Conservation (phyloP, 2,113 vertebrate genomes). For the Cacatua alba region DNA sequence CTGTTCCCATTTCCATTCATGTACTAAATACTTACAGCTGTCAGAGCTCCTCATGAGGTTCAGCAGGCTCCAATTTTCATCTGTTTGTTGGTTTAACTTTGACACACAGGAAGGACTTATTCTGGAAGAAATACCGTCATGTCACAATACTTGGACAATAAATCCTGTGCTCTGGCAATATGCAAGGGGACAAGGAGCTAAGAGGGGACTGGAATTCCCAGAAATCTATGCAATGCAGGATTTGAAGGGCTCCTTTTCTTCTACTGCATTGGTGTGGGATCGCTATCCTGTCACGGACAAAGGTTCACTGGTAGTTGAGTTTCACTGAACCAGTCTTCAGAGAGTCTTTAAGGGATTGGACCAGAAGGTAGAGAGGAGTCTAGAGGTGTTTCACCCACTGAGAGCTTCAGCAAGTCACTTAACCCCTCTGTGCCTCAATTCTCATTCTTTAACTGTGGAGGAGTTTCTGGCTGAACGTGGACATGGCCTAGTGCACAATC, state of each 20-base stretch:
- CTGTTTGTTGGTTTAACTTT: conserved; percentile 9
- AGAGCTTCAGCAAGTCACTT: neutral
- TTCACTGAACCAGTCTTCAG: neutral
- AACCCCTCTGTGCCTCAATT: neutral
- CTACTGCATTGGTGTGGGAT: neutral
- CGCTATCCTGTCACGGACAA: neutral
- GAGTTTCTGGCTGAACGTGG: no score
- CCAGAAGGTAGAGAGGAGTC: neutral
- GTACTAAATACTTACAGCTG: neutral
- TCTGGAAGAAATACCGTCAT: neutral
- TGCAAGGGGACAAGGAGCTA: neutral
- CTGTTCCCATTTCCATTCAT: neutral
- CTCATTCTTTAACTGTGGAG: neutral
- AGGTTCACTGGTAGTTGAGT: neutral
- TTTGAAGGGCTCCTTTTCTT: neutral
- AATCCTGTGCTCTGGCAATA: neutral
- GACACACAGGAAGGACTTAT: neutral
- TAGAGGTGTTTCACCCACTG: neutral
- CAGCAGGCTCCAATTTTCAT: neutral
- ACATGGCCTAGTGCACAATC: no score
- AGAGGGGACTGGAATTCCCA: neutral
- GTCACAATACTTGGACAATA: neutral
- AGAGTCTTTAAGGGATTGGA: neutral
- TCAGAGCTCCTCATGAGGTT: neutral
- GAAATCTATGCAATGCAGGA: neutral